phyloP scores from a whole-genome alignment of 2,888 invertebrate genomes.

The Tachina lurida region DNA sequence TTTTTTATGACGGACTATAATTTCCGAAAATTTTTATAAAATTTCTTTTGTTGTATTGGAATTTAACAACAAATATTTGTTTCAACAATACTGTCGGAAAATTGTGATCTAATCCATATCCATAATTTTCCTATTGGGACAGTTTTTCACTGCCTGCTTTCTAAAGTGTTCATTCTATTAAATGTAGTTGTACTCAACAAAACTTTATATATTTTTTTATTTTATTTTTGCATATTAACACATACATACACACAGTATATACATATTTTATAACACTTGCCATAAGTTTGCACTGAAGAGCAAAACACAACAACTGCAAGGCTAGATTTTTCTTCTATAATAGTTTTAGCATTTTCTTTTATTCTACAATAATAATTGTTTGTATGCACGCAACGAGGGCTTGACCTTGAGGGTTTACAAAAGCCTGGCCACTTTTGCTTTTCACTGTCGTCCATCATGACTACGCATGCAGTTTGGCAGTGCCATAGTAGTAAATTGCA shows the following conservation, averaged over 20 bases:
- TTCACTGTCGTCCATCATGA: not conserved
- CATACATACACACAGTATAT: not conserved
- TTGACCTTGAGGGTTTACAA: too few relatives aligned
- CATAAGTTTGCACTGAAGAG: not conserved
- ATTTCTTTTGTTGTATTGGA: too few relatives aligned
- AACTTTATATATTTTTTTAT: not conserved
- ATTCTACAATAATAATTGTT: not conserved
- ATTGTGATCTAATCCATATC: not conserved
- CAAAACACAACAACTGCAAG: not conserved
- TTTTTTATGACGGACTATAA: too few relatives aligned
- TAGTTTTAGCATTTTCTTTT: not conserved
- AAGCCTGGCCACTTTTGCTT: not conserved
- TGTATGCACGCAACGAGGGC: too few relatives aligned
- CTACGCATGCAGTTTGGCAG: not conserved
- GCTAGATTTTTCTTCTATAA: not conserved
- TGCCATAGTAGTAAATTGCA: not conserved
- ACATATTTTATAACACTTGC: not conserved
- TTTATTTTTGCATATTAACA: not conserved
- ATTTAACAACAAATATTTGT: too few relatives aligned
- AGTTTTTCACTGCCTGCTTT: not conserved
- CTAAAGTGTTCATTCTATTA: constrained; percentile 3
- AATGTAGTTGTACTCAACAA: not conserved
- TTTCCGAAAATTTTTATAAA: too few relatives aligned
- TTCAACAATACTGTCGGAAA: not conserved
- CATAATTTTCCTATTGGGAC: not conserved